Conservation (phyloP, 2,888 invertebrate genomes). For the Hypsopygia costalis region DNA sequence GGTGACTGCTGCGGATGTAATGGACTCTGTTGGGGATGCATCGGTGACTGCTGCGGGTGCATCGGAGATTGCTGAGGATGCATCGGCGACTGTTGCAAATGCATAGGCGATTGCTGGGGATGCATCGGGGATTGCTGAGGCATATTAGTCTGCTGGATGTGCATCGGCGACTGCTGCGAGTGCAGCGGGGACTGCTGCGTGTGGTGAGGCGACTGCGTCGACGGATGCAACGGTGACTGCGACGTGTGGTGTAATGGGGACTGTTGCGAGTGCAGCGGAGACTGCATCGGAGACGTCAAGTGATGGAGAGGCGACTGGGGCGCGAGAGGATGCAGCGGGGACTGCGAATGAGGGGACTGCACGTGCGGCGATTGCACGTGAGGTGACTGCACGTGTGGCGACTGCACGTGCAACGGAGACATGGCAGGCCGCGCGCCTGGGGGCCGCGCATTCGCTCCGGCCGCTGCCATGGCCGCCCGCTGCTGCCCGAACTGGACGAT, state of each 20-base stretch:
- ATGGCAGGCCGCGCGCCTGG: constrained; percentile 57
- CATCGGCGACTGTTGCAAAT: constrained; percentile 43
- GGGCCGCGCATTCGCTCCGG: constrained; percentile 39
- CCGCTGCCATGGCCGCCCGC: constrained; percentile 39
- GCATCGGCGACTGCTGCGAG: constrained; percentile 63
- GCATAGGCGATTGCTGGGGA: constrained; percentile 41
- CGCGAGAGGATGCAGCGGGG: constrained; percentile 45
- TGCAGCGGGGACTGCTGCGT: constrained; percentile 62
- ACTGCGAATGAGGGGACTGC: constrained; percentile 37
- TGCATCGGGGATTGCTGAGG: constrained; percentile 52
- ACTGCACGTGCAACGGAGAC: constrained; percentile 62
- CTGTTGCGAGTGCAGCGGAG: constrained; percentile 65
- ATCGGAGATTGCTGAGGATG: constrained; percentile 42
- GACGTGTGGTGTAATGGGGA: constrained; percentile 57
- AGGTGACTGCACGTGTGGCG: constrained; percentile 51
- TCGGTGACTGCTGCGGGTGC: constrained; percentile 57
- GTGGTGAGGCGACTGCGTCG: constrained; percentile 63
- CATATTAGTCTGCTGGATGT: constrained; percentile 40
- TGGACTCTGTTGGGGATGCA: constrained; percentile 53
- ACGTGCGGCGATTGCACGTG: constrained; percentile 65
- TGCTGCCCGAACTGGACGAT: constrained; percentile 63
- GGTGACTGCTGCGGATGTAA: constrained; percentile 51
- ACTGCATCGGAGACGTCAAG: constrained; percentile 58
- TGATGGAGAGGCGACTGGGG: constrained; percentile 53
- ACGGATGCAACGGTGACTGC: constrained; percentile 59